Evolutionary conservation across 2,113 vertebrate genomes (phyloP).

Genomic region (Cricetomys ansorgei): DNA sequence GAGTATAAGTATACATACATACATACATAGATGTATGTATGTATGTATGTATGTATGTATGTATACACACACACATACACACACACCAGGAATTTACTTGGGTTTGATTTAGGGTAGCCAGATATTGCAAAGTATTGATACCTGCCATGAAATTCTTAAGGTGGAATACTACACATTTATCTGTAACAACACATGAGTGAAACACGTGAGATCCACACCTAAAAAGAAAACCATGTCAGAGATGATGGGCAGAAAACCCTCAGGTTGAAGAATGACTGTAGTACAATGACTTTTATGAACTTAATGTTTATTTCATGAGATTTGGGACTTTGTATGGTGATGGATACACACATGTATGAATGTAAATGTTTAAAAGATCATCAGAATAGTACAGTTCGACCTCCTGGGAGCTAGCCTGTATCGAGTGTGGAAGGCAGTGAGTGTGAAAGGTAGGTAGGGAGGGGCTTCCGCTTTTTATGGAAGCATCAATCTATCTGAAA

Average conservation of each 20-base stretch:
- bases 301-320: conserved; percentile 40
- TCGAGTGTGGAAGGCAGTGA: conserved; percentile 28
- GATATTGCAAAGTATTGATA: conserved; percentile 43
- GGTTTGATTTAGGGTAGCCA: conserved; percentile 49
- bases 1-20: neutral
- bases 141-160: neutral
- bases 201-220: conserved; percentile 23
- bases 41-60: no score
- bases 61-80: no score
- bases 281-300: conserved; percentile 53
- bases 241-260: neutral
- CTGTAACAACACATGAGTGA: conserved; percentile 48
- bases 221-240: conserved; percentile 7
- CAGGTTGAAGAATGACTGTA: neutral
- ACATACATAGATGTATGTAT: no score
- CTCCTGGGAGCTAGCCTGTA: conserved; percentile 36
- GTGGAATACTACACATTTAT: conserved; percentile 34
- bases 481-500: conserved; percentile 65
- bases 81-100: neutral
- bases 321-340: conserved; percentile 58
- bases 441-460: neutral
- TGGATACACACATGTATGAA: neutral
- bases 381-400: conserved; percentile 53
- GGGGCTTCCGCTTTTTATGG: conserved; percentile 63
- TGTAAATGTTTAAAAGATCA: conserved; percentile 56